A percentile compares a stretch with the other conserved stretches of the same genome.
These are phyloP conservation scores for Poecilia picta DNA, from an alignment of 2,797 vertebrate species.

Conservation along the genomic window DNA sequence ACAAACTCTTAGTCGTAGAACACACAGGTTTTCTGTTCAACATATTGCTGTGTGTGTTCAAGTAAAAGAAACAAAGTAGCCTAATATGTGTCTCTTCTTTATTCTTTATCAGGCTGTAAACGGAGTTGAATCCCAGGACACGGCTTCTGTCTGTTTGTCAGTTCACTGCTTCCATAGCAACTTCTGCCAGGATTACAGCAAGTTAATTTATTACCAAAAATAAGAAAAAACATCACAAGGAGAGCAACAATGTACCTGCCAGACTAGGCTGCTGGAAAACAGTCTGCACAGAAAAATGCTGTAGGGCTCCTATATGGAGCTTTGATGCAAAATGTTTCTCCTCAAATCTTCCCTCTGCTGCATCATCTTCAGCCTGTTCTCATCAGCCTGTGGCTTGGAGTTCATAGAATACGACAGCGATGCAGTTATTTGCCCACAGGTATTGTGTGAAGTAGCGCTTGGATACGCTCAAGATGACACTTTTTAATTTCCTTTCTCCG, in stretches of 20 bases:
- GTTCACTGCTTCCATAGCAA: not conserved
- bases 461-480: not conserved
- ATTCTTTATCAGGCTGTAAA: slow-evolving; percentile 18
- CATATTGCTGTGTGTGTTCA: not conserved
- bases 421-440: slow-evolving; percentile 63
- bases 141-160: not conserved
- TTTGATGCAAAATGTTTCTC: slow-evolving; percentile 51
- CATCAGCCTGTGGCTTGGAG: slow-evolving; percentile 34
- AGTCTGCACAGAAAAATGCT: slow-evolving; percentile 2
- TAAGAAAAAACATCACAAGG: not conserved
- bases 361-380: slow-evolving; percentile 31
- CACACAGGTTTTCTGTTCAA: not conserved
- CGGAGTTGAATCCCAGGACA: not conserved
- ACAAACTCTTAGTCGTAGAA: not conserved
- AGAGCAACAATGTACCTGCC: slow-evolving; percentile 22
- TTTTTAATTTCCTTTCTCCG: slow-evolving; percentile 48
- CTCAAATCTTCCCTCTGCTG: slow-evolving; percentile 29
- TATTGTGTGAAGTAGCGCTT: slow-evolving; percentile 17
- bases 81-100: slow-evolving; percentile 7
- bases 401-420: slow-evolving; percentile 14
- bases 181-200: not conserved
- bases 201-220: slow-evolving; percentile 12
- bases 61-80: not conserved
- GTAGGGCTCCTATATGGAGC: slow-evolving; percentile 12
- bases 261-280: slow-evolving; percentile 3